Evolutionary conservation across 2,797 vertebrate genomes (phyloP).

Genomic region (Eulemur albifrons): DNA sequence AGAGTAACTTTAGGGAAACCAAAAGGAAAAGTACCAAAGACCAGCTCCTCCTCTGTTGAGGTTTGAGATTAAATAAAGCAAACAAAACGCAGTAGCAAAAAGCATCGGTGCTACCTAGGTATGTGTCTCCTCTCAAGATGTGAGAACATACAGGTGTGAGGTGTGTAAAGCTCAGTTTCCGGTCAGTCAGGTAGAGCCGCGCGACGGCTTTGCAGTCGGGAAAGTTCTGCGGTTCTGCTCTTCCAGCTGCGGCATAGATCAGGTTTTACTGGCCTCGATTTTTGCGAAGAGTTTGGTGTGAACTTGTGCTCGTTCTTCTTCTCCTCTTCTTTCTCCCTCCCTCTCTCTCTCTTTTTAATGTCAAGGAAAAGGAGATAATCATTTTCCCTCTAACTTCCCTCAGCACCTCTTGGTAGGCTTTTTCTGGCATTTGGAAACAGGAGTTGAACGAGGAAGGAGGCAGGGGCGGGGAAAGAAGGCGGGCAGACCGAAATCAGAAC

Average conservation of each 20-base stretch:
- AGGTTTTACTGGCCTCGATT: background rate
- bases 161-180: constrained; percentile 73
- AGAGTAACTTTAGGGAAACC: background rate
- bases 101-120: constrained; percentile 69
- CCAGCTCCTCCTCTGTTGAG: constrained; percentile 47
- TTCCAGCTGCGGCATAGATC: constrained; percentile 33
- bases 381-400: background rate
- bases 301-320: constrained; percentile 78
- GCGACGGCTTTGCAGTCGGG: constrained; percentile 13
- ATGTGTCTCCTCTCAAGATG: constrained; percentile 38
- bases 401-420: background rate
- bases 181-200: constrained; percentile 29
- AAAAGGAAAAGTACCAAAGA: constrained; percentile 63
- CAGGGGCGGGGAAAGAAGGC: background rate
- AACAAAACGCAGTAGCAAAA: constrained; percentile 63
- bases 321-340: background rate
- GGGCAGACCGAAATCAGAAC: constrained; percentile 24
- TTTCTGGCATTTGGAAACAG: background rate
- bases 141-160: background rate
- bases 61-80: constrained; percentile 64
- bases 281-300: constrained; percentile 73
- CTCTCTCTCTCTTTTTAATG: constrained; percentile 30
- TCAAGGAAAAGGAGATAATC: constrained; percentile 45
- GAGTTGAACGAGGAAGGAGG: background rate
- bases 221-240: constrained; percentile 32